Conservation (phyloP, 2,113 vertebrate species). For the Catharus bicknelli region DNA sequence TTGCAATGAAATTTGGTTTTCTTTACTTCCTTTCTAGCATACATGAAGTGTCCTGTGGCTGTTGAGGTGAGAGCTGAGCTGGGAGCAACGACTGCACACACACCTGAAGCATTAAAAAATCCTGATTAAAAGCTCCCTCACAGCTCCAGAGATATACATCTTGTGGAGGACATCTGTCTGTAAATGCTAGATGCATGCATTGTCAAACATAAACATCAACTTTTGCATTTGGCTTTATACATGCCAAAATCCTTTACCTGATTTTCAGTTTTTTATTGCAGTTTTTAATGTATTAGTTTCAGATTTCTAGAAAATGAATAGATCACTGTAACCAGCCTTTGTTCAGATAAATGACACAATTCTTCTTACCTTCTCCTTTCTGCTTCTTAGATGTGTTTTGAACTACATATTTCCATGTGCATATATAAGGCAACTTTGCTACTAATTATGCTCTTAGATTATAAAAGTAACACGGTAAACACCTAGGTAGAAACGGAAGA, state of each 20-base stretch:
- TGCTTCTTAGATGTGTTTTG: not conserved
- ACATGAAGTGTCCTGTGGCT: not conserved
- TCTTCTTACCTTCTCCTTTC: not conserved
- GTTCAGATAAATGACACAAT: not conserved
- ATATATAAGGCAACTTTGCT: not conserved
- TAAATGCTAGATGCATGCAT: not conserved
- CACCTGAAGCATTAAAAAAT: not conserved
- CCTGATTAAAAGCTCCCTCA: not conserved
- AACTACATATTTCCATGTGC: not conserved
- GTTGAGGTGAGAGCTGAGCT: rapidly evolving
- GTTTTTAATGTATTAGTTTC: not conserved
- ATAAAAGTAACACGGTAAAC: not conserved
- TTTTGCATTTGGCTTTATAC: not conserved
- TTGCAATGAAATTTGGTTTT: not conserved
- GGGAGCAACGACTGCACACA: rapidly evolving
- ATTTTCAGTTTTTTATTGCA: not conserved
- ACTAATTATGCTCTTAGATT: not conserved
- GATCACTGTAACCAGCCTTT: not conserved
- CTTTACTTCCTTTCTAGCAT: not conserved
- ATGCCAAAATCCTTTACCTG: not conserved
- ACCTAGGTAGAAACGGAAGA: not conserved
- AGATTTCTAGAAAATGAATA: not conserved
- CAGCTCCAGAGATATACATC: rapidly evolving
- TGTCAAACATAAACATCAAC: not conserved
- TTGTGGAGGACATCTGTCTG: not conserved